Evolutionary conservation across 2,113 vertebrate species (phyloP).

Genomic region (Athene cunicularia): DNA sequence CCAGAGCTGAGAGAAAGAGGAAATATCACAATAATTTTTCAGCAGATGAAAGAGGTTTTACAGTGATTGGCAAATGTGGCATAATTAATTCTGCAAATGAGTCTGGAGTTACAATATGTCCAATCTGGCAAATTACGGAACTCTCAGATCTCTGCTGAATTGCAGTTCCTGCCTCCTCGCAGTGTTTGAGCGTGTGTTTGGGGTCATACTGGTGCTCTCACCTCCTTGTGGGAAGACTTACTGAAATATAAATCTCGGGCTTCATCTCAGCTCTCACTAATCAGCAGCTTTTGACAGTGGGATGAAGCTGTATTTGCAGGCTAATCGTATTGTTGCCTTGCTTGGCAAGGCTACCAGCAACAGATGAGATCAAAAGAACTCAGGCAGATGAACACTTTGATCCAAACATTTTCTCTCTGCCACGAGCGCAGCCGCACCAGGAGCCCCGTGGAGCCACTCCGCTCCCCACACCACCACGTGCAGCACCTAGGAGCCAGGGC

Average conservation of each 20-base stretch:
- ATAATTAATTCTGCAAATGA: background rate
- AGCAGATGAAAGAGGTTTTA: background rate
- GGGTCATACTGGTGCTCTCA: background rate
- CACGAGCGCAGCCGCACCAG: fast-evolving
- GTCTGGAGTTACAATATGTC: background rate
- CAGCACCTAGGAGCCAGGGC: fast-evolving
- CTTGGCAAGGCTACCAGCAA: background rate
- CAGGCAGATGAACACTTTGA: background rate
- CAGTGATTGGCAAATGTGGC: background rate
- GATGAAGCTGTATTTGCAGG: background rate
- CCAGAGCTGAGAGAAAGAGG: background rate
- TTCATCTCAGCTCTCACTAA: background rate
- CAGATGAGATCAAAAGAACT: background rate
- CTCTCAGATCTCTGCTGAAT: background rate
- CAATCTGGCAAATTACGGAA: background rate
- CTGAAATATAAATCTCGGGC: background rate
- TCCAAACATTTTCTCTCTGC: background rate
- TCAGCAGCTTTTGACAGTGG: background rate
- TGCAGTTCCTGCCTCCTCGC: background rate
- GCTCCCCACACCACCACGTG: fast-evolving
- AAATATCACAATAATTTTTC: background rate
- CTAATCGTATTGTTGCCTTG: background rate
- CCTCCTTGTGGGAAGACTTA: background rate
- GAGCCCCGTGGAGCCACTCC: fast-evolving
- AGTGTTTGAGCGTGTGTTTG: background rate